Conservation (phyloP, 2,113 vertebrate species). For the Cephalopholis sonnerati region DNA sequence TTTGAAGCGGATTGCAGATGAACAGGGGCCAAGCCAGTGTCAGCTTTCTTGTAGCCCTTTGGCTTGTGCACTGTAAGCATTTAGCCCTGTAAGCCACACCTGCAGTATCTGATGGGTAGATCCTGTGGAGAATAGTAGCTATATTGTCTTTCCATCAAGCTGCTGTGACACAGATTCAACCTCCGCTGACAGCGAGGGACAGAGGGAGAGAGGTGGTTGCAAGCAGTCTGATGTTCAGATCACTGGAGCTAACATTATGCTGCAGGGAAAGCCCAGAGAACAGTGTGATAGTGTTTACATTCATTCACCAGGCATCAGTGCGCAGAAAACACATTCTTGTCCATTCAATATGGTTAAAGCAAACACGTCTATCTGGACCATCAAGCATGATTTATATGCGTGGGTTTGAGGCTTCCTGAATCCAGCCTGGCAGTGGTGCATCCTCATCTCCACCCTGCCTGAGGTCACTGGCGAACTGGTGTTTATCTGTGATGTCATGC, state of each 20-base stretch:
- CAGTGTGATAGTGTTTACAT: slow-evolving; percentile 45
- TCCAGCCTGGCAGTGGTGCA: slow-evolving; percentile 10
- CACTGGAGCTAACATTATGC: slow-evolving; percentile 35
- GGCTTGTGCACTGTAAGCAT: slow-evolving; percentile 31
- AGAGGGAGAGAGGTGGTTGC: slow-evolving; percentile 17
- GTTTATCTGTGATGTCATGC: not conserved
- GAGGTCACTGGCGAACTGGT: slow-evolving; percentile 7
- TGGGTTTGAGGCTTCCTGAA: slow-evolving; percentile 20
- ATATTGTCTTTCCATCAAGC: slow-evolving; percentile 44
- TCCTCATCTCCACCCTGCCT: slow-evolving; percentile 34
- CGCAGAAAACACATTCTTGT: slow-evolving; percentile 11
- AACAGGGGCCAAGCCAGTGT: not conserved
- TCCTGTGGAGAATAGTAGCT: slow-evolving; percentile 25
- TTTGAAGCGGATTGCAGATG: slow-evolving; percentile 16
- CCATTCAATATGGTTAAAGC: slow-evolving; percentile 34
- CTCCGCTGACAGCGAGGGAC: slow-evolving; percentile 12
- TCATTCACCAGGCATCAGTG: slow-evolving; percentile 37
- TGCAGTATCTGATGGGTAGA: slow-evolving; percentile 31
- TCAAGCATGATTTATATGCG: slow-evolving; percentile 45
- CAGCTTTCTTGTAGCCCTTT: slow-evolving; percentile 30
- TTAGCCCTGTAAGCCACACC: slow-evolving; percentile 22
- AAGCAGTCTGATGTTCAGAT: slow-evolving; percentile 32
- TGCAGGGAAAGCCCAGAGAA: slow-evolving; percentile 33
- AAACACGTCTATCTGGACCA: slow-evolving; percentile 44
- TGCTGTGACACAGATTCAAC: slow-evolving; percentile 40